A percentile compares a stretch with the other conserved stretches of the same genome.
phyloP scores from a whole-genome alignment of 2,888 invertebrate species.

The Coenonympha glycerion region DNA sequence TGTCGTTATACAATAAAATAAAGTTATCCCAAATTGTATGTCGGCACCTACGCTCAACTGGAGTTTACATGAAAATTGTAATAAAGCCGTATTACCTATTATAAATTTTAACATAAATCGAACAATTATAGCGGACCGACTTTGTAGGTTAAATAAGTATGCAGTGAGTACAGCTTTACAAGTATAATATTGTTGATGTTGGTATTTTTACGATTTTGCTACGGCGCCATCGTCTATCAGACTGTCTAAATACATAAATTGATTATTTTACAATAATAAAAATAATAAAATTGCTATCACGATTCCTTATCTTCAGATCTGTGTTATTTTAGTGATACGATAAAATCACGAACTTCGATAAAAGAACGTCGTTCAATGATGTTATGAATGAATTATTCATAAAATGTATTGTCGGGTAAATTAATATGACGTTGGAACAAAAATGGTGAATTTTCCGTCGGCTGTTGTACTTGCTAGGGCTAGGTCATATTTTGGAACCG shows the following conservation, averaged over 20 bases:
- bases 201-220: no score
- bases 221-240: neutral
- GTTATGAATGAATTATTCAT: slow-evolving; percentile 27
- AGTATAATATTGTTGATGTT: no score
- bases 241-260: neutral
- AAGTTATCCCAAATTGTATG: no score
- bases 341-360: slow-evolving; percentile 16
- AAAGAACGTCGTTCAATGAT: neutral
- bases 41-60: no score
- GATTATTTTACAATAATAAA: neutral
- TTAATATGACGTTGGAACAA: slow-evolving; percentile 12
- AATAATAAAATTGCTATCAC: slow-evolving; percentile 6
- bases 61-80: no score
- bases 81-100: no score
- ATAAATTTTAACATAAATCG: no score
- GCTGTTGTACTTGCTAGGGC: neutral
- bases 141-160: no score
- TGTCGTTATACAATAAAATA: no score
- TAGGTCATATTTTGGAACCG: neutral
- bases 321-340: slow-evolving; percentile 15
- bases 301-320: slow-evolving; percentile 14
- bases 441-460: slow-evolving; percentile 16
- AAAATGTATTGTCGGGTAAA: slow-evolving; percentile 9
- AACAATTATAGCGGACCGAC: no score
- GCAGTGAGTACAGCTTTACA: no score